A percentile compares a stretch with the other conserved stretches of the same genome.
Conservation (phyloP, 2,888 invertebrate genomes). For the Ganaspis brasiliensis region DNA sequence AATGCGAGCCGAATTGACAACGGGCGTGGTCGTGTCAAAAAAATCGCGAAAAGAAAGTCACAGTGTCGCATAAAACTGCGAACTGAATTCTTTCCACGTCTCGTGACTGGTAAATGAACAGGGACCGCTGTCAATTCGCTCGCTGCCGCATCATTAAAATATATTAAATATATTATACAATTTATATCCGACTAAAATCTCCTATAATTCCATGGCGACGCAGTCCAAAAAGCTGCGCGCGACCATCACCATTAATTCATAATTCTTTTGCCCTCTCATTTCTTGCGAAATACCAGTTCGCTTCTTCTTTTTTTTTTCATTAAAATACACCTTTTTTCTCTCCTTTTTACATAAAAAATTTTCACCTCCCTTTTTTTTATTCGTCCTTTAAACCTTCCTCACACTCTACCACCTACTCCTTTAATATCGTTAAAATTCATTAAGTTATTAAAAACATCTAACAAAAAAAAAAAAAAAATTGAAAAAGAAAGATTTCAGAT, state of each 20-base stretch:
- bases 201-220: slow-evolving; percentile 70
- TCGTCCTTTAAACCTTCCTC: slow-evolving; percentile 63
- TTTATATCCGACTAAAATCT: slow-evolving; percentile 77
- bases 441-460: slow-evolving; percentile 79
- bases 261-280: slow-evolving; percentile 45
- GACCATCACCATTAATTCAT: slow-evolving; percentile 62
- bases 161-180: slow-evolving; percentile 80
- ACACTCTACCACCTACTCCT: slow-evolving; percentile 65
- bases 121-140: slow-evolving; percentile 63
- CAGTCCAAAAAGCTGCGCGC: slow-evolving; percentile 76
- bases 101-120: slow-evolving; percentile 49
- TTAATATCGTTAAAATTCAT: slow-evolving; percentile 78
- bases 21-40: slow-evolving; percentile 61
- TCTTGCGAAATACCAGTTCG: slow-evolving; percentile 56
- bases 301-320: slow-evolving; percentile 54
- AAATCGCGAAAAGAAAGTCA: slow-evolving; percentile 56
- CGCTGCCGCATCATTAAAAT: slow-evolving; percentile 74
- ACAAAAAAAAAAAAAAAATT: slow-evolving; percentile 73
- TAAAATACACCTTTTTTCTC: slow-evolving; percentile 25
- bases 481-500: slow-evolving; percentile 76
- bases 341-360: slow-evolving; percentile 70
- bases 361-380: slow-evolving; percentile 56
- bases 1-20: slow-evolving; percentile 58
- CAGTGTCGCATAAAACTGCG: slow-evolving; percentile 77
- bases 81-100: slow-evolving; percentile 62